phyloP scores from a whole-genome alignment of 2,888 invertebrate species.

The Agrochola lychnidis region DNA sequence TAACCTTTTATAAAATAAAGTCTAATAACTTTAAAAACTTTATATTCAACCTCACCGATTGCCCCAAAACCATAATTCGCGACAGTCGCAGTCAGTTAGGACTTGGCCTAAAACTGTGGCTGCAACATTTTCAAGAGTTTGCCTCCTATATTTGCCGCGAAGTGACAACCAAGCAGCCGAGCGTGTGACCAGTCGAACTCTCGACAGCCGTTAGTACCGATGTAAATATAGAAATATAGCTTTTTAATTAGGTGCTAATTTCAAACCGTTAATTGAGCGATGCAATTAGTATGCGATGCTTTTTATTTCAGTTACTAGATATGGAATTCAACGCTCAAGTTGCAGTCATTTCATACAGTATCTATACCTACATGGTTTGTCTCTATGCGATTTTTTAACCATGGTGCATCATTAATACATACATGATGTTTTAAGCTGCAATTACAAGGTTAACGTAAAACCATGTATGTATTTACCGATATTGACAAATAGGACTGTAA shows the following conservation, averaged over 20 bases:
- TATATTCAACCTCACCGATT: no score
- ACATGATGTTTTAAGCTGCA: neutral
- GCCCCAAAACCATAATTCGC: no score
- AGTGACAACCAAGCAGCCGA: neutral
- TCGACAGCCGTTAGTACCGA: neutral
- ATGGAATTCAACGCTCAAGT: neutral
- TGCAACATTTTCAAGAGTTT: neutral
- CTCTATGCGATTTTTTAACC: neutral
- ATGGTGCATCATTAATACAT: neutral
- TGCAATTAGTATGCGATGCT: neutral
- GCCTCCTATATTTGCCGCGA: neutral
- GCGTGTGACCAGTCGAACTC: neutral
- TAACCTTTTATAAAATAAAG: no score
- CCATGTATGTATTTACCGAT: no score
- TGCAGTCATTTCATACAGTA: neutral
- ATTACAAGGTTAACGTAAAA: no score
- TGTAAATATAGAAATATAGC: neutral
- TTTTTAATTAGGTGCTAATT: neutral
- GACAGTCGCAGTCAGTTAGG: neutral
- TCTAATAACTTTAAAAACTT: no score
- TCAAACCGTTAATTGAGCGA: neutral
- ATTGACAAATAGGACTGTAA: neutral
- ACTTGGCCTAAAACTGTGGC: neutral
- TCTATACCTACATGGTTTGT: neutral
- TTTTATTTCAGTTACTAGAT: neutral